Percentiles rank a stretch among this genome's conserved stretches.
Conservation (phyloP, 2,113 vertebrate species). For the Globicephala melas region DNA sequence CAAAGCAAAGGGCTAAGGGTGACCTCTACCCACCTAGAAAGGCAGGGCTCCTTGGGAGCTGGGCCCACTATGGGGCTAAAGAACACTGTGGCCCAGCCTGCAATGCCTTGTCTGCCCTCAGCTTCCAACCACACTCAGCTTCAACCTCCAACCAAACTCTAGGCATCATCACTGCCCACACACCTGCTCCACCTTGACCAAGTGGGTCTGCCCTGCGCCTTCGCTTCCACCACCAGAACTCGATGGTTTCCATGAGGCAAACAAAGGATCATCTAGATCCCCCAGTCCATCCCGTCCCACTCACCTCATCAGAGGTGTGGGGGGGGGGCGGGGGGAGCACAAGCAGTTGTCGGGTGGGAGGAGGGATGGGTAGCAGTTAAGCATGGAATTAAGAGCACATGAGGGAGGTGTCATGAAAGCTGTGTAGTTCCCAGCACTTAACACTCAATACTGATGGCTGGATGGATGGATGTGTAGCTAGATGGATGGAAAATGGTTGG, state of each 20-base stretch:
- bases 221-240: neutral
- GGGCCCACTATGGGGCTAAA: neutral
- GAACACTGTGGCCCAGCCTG: neutral
- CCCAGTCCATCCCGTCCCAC: neutral
- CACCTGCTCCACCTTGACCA: neutral
- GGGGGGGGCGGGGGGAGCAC: accelerated
- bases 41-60: neutral
- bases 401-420: neutral
- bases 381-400: neutral
- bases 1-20: slow-evolving; percentile 43
- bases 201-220: accelerated
- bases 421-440: neutral
- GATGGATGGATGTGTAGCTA: neutral
- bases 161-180: neutral
- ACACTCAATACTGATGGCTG: neutral
- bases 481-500: neutral
- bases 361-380: neutral
- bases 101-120: neutral
- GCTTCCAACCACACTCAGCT: neutral
- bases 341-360: neutral
- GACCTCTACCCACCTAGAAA: neutral
- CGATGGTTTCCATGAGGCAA: neutral
- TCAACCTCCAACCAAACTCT: neutral
- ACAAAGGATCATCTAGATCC: neutral
- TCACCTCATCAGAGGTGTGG: neutral